Evolutionary conservation across 2,888 invertebrate genomes (phyloP).

Genomic region (Bellardia bayeri): DNA sequence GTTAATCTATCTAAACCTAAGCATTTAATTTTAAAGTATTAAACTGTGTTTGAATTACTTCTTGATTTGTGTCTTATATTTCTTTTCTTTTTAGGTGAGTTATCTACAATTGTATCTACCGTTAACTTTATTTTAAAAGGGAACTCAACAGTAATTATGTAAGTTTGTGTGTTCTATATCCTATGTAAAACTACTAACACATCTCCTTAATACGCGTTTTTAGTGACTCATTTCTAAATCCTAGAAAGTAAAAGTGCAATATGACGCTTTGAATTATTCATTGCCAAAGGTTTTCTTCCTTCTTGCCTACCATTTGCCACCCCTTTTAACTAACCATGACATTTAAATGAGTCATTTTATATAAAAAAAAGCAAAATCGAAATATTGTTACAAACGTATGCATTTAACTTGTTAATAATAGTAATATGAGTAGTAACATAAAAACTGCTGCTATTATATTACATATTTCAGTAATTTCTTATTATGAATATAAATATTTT

Average conservation of each 20-base stretch:
- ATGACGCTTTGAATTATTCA: constrained; percentile 40
- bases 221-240: constrained; percentile 56
- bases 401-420: background rate
- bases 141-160: constrained; percentile 32
- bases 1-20: too few relatives aligned
- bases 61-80: background rate
- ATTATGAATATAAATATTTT: background rate
- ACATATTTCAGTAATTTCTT: constrained; percentile 1
- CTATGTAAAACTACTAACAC: constrained; percentile 7
- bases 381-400: background rate
- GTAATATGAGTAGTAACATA: background rate
- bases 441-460: background rate
- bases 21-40: background rate
- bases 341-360: constrained; percentile 60
- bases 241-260: constrained; percentile 66
- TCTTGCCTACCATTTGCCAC: background rate
- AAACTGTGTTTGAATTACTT: constrained; percentile 4
- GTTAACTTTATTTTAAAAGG: background rate
- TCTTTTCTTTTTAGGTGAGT: constrained; percentile 62
- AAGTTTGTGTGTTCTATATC: constrained; percentile 31
- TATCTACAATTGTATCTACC: background rate
- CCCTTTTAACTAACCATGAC: constrained; percentile 46
- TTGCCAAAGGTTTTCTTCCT: background rate
- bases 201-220: background rate
- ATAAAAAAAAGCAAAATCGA: constrained; percentile 14